Conservation (phyloP, 2,113 vertebrate genomes). For the Garra rufa region DNA sequence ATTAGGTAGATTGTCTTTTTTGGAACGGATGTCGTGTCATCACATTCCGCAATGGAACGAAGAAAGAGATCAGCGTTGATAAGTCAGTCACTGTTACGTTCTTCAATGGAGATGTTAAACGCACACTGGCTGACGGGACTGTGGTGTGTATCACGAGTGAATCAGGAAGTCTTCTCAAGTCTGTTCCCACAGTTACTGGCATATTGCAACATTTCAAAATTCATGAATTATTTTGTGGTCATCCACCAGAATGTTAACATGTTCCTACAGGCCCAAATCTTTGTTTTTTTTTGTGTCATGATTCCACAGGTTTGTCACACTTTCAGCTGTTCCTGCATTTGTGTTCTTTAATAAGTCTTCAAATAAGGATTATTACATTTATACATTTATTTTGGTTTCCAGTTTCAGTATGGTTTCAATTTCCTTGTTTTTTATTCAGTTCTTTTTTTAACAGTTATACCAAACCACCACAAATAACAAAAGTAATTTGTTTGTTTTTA, state of each 20-base stretch:
- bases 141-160: slow-evolving; percentile 64
- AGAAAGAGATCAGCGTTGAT: slow-evolving; percentile 71
- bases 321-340: background rate
- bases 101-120: slow-evolving; percentile 77
- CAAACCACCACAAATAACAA: background rate
- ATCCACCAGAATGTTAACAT: background rate
- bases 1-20: slow-evolving; percentile 68
- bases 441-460: background rate
- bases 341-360: background rate
- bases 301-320: background rate
- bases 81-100: slow-evolving; percentile 65
- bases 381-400: background rate
- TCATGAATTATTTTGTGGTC: background rate
- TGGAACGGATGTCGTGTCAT: slow-evolving; percentile 57
- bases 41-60: slow-evolving; percentile 64
- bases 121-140: slow-evolving; percentile 70
- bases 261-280: background rate
- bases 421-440: background rate
- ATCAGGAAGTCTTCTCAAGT: background rate
- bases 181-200: background rate
- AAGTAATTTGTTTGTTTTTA: background rate
- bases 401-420: background rate
- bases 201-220: background rate
- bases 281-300: background rate
- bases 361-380: background rate